Base-by-base conservation (phyloP, 2,797 vertebrate genomes). In the Hydrolagus colliei region DNA sequence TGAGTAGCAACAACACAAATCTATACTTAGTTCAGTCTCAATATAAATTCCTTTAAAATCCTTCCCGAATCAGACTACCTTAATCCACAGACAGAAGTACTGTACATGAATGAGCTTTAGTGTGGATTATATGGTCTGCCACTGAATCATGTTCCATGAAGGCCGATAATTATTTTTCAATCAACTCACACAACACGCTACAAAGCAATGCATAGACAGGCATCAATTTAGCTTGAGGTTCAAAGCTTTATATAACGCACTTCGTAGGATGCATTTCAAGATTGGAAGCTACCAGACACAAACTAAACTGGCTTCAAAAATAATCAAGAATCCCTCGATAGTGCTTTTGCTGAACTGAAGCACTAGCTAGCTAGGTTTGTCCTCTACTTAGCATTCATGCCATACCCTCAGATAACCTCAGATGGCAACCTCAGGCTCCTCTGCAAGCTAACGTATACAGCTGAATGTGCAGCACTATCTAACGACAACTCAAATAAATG, bases 201-300 rank as follows among this genome's bases (percentile, higher is more conserved):
- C 18, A 52, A 75, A 41, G 27, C 32, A 52, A 52, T 9, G 35
- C 35, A 18, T 52, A 75, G 41, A 52, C 20, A 75, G 35, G 20
- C 35, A 52, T 41, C 35, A 75, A 75, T 52, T 14, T 75, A 35
- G 18, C 41, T 52, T 52, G 3, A 52, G 41, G 3, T 41, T 52
- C 73, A 35, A 75, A 9, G 14, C 41, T 75, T 75, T 41, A 16
- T 16, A 41, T 16, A 35, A 14, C 41, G 16, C 16, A 65, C 16
- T 32, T 32, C 62, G 4, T 16, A 65, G 77, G 22, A 62, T 62
- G 14, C 11, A 20, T 61, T 61, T 61, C 9, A 78, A 78, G 20
- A 80, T 14, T 80, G 62, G 13, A 22, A 80, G 32, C 22, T 65
- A 63, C 62, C 77, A 65, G 77, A 27, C 59, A 80, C 62, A 80